These are phyloP conservation scores for Torymus auratus DNA, from an alignment of 2,888 invertebrate species.

Conservation along the genomic window DNA sequence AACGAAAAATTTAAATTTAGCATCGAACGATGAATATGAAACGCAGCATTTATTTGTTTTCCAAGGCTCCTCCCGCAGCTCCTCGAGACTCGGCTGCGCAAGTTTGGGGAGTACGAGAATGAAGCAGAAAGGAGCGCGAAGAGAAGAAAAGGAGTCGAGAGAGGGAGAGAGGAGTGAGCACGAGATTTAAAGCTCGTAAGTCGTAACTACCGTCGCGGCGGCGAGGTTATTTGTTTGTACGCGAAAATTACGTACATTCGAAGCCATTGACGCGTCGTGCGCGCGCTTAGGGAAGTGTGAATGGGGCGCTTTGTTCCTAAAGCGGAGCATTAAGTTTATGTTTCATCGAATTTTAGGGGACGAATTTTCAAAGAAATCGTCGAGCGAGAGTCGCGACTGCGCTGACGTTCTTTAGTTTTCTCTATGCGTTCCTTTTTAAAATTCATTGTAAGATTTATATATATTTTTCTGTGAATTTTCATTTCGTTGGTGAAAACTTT, in stretches of 20 bases:
- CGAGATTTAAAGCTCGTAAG: constrained; percentile 31
- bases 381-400: too few species aligned
- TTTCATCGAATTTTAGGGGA: constrained; percentile 19
- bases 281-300: neutral
- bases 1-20: neutral
- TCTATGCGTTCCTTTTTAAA: too few species aligned
- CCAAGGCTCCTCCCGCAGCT: too few species aligned
- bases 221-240: constrained; percentile 28
- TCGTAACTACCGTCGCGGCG: neutral
- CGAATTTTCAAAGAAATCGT: neutral
- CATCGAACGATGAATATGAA: neutral
- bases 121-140: neutral
- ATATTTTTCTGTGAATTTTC: too few species aligned
- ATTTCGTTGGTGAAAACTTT: too few species aligned
- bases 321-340: neutral
- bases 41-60: neutral
- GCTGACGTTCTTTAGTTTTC: too few species aligned
- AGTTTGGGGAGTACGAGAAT: too few species aligned
- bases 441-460: too few species aligned
- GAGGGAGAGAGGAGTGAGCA: too few species aligned
- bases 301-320: constrained; percentile 10
- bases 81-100: too few species aligned
- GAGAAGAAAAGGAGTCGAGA: too few species aligned
- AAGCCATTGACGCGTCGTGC: constrained; percentile 22
- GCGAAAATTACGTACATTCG: constrained; percentile 39